These are phyloP conservation scores for Asarcornis scutulata DNA, from an alignment of 2,113 vertebrate species.

Conservation along the genomic window DNA sequence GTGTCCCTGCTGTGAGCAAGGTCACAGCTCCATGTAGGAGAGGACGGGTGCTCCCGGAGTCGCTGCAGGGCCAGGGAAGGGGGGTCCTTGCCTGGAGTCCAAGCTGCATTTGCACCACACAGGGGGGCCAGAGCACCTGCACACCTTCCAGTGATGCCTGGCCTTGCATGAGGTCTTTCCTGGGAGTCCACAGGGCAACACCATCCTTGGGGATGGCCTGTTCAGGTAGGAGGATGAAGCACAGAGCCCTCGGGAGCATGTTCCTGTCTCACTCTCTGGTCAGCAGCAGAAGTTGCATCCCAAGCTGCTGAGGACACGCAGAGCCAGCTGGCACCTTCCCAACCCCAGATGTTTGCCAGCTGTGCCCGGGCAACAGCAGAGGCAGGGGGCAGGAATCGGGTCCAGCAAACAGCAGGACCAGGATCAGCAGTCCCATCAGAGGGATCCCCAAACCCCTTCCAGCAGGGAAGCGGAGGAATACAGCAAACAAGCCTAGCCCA, in stretches of 20 bases:
- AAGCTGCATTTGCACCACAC: neutral
- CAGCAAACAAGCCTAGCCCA: neutral
- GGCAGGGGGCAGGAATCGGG: neutral
- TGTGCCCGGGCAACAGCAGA: neutral
- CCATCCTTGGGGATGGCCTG: neutral
- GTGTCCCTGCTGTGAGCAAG: neutral
- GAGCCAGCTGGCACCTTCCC: neutral
- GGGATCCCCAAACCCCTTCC: neutral
- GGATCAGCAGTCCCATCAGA: neutral
- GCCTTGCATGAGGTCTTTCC: accelerated
- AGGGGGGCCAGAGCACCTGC: neutral
- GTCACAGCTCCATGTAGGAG: neutral
- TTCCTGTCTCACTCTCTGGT: accelerated
- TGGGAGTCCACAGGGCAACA: neutral
- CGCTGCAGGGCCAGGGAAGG: accelerated
- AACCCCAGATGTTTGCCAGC: neutral
- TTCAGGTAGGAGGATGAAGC: neutral
- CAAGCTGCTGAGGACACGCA: neutral
- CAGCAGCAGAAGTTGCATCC: neutral
- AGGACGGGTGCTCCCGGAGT: neutral
- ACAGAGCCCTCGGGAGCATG: accelerated
- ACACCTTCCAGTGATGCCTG: neutral
- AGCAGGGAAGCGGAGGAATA: neutral
- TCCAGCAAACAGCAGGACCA: neutral
- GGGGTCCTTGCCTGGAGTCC: neutral